Percentiles rank a stretch among this genome's conserved stretches.
These are phyloP conservation scores for Palythoa caribaeorum DNA, from an alignment of 92 coral and sea anemone genomes.

Conservation along the genomic window DNA sequence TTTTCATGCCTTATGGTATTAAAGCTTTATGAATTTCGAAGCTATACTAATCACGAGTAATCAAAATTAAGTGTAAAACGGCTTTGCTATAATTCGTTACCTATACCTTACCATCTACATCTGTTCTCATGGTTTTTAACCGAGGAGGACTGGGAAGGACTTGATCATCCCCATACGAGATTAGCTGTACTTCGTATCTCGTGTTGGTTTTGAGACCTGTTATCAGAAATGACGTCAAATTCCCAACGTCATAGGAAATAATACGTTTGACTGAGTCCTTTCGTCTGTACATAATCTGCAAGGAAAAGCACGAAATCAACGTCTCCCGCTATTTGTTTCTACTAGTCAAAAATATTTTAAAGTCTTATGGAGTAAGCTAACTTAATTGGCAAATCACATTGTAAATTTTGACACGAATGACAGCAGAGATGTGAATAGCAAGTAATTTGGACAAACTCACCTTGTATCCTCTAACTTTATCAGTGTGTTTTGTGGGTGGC, in stretches of 20 bases:
- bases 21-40: too few relatives aligned
- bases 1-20: too few relatives aligned
- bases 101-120: constrained; percentile 66
- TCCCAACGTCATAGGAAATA: constrained; percentile 56
- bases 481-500: constrained; percentile 45
- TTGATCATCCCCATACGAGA: constrained; percentile 63
- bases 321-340: neutral
- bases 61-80: too few relatives aligned
- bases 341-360: too few relatives aligned
- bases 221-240: constrained; percentile 59
- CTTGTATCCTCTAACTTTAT: constrained; percentile 73
- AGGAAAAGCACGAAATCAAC: neutral
- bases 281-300: constrained; percentile 70
- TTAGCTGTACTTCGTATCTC: constrained; percentile 62
- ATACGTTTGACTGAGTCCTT: constrained; percentile 35
- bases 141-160: constrained; percentile 67
- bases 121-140: constrained; percentile 63
- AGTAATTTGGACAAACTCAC: constrained; percentile 29
- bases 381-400: too few relatives aligned
- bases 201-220: constrained; percentile 60
- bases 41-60: too few relatives aligned
- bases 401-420: too few relatives aligned
- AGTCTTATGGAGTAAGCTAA: too few relatives aligned
- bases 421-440: neutral
- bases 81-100: too few relatives aligned